Conservation (phyloP, 2,113 vertebrate genomes). For the Arothron firmamentum region DNA sequence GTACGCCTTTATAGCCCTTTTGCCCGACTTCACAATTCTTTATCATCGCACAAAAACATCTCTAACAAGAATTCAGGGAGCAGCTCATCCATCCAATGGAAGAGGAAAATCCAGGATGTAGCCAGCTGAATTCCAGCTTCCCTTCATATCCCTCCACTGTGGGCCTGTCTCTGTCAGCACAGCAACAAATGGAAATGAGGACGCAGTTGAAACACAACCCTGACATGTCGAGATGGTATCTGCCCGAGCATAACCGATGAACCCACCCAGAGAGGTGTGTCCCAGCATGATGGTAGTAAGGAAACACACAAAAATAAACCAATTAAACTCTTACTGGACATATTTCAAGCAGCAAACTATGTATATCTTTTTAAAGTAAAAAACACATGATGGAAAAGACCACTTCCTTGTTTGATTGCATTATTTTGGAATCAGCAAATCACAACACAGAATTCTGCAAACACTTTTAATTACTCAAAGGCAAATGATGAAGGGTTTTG, state of each 20-base stretch:
- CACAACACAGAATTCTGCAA: neutral
- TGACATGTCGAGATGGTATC: slow-evolving; percentile 45
- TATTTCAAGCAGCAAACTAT: too few relatives aligned
- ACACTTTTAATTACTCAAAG: too few relatives aligned
- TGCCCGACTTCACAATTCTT: slow-evolving; percentile 24
- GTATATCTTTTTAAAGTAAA: too few relatives aligned
- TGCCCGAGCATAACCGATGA: slow-evolving; percentile 45
- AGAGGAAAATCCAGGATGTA: slow-evolving; percentile 24
- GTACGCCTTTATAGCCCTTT: slow-evolving; percentile 37
- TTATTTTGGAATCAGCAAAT: neutral
- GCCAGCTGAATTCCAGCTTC: slow-evolving; percentile 25
- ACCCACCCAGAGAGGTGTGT: slow-evolving; percentile 32
- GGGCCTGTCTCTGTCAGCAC: slow-evolving; percentile 4
- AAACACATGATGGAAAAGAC: too few relatives aligned
- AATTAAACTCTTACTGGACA: too few relatives aligned
- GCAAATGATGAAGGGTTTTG: too few relatives aligned
- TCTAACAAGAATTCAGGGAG: slow-evolving; percentile 21
- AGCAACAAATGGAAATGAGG: slow-evolving; percentile 26
- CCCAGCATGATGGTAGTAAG: slow-evolving; percentile 6
- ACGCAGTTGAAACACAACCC: neutral
- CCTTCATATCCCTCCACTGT: slow-evolving; percentile 9
- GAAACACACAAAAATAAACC: neutral
- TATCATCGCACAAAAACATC: neutral
- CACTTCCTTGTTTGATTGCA: too few relatives aligned
- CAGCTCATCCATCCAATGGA: slow-evolving; percentile 19